Evolutionary conservation across 37 sponge, comb jelly and placozoan species (phyloP), one percentile per base, ranked within the genome.

Genomic region (Crambe crambe): DNA sequence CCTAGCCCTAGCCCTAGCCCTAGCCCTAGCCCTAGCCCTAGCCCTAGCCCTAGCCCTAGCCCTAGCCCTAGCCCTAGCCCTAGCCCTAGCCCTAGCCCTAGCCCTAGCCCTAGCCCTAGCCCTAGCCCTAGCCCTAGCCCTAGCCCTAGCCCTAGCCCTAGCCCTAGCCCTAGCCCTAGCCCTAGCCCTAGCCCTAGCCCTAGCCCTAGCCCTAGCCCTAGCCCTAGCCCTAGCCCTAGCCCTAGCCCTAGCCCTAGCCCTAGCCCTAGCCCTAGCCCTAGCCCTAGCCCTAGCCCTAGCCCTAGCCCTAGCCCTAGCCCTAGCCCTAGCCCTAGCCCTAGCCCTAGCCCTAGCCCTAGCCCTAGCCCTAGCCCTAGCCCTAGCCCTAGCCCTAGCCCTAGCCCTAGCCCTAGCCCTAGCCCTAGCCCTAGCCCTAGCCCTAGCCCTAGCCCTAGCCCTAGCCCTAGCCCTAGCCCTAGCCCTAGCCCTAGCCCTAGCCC

Each of bases 91-190:
- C 51, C 51, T 47, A 47, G 51, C 51, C 51, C 51, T 47, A 47
- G 51, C 51, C 51, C 51, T 47, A 47, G 51, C 51, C 51, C 51
- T 47, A 47, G 51, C 51, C 51, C 51, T 47, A 47, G 51, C 51
- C 51, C 51, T n/a, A 47, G 51, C 51, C 51, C 6, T 47, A 47
- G 51, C n/a, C n/a, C n/a, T n/a, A n/a, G n/a, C n/a, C n/a, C n/a
- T n/a, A n/a, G n/a, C n/a, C n/a, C n/a, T n/a, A 47, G 51, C 51
- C 51, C 6, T 47, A 47, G 51, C 51, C 12, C 51, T 47, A 12
- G 12, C 51, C 51, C 6, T 6, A 12, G 51, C 10, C 6, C 10
- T 47, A 12, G 51, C 12, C 10, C 6, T 15, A 12, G 51, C 51
- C 6, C 12, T 6, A 47, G 10, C 51, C 6, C 10, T 47, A 15